Evolutionary conservation across 2,888 invertebrate genomes (phyloP).

Genomic region (Drosophila emarginata): DNA sequence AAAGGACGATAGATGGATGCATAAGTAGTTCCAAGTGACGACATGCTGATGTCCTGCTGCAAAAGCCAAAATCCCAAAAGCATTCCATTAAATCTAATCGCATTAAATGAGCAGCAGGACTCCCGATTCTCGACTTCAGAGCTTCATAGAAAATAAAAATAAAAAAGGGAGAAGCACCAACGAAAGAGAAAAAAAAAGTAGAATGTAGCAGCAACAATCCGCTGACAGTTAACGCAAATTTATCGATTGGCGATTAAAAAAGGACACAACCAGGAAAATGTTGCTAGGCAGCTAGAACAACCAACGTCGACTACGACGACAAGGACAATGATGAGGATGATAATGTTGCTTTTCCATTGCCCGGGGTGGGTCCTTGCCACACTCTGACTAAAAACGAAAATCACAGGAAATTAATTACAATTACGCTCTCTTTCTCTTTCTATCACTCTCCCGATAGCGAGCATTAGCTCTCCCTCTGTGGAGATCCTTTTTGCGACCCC

Average conservation of each 20-base stretch:
- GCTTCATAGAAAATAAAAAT: conserved; percentile 28
- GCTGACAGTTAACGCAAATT: conserved; percentile 77
- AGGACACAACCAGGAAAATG: conserved; percentile 35
- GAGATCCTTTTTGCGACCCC: conserved; percentile 12
- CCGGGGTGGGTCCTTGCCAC: conserved; percentile 44
- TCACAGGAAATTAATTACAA: conserved; percentile 79
- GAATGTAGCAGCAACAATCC: conserved; percentile 42
- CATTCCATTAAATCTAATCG: conserved; percentile 78
- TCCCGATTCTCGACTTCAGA: conserved; percentile 15
- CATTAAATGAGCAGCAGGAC: conserved; percentile 71
- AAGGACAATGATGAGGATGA: conserved; percentile 25
- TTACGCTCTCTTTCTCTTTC: conserved; percentile 52
- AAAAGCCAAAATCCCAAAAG: conserved; percentile 38
- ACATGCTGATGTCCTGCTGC: conserved; percentile 51
- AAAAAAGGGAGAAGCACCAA: conserved; percentile 16
- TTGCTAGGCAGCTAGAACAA: conserved; percentile 43
- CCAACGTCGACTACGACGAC: conserved; percentile 22
- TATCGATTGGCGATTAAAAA: conserved; percentile 75
- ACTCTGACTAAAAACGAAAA: conserved; percentile 57
- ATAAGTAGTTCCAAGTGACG: conserved; percentile 65
- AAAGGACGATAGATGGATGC: conserved; percentile 17
- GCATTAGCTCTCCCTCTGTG: background rate
- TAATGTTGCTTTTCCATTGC: conserved; percentile 20
- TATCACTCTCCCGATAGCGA: background rate
- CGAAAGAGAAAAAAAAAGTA: background rate